A percentile compares a stretch with the other conserved stretches of the same genome.
Evolutionary conservation across 2,113 vertebrate species (phyloP).

Genomic region (Ptychochromis oligacanthus): DNA sequence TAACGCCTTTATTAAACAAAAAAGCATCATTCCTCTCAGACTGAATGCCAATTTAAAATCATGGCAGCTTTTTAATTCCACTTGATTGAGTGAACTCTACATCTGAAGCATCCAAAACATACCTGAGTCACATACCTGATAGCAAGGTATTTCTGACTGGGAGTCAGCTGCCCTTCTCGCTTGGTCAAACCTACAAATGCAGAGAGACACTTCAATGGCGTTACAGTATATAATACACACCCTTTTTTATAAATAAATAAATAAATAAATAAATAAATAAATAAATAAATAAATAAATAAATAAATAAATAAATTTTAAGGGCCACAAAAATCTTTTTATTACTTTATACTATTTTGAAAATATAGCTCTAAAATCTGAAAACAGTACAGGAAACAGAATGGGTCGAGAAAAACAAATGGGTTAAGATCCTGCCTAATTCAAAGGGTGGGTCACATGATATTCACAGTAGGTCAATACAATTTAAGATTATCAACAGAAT

Average conservation of each 20-base stretch:
- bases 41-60: background rate
- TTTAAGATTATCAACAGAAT: background rate
- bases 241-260: too few relatives aligned
- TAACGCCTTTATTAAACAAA: conserved; percentile 4
- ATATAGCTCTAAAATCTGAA: background rate
- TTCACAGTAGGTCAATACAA: background rate
- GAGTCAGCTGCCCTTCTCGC: conserved; percentile 89
- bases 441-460: too few relatives aligned
- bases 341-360: background rate
- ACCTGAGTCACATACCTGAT: conserved; percentile 91
- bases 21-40: background rate
- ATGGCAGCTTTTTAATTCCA: background rate
- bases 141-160: conserved; percentile 90
- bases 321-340: background rate
- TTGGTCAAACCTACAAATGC: conserved; percentile 86
- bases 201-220: conserved; percentile 7
- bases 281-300: too few relatives aligned
- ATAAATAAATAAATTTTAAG: too few relatives aligned
- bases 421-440: background rate
- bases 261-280: too few relatives aligned
- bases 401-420: background rate
- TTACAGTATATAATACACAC: too few relatives aligned
- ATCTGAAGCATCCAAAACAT: conserved; percentile 74
- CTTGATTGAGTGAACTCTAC: conserved; percentile 3
- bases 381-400: background rate